Evolutionary conservation across 2,797 vertebrate species (phyloP).

Genomic region (Molossus molossus): DNA sequence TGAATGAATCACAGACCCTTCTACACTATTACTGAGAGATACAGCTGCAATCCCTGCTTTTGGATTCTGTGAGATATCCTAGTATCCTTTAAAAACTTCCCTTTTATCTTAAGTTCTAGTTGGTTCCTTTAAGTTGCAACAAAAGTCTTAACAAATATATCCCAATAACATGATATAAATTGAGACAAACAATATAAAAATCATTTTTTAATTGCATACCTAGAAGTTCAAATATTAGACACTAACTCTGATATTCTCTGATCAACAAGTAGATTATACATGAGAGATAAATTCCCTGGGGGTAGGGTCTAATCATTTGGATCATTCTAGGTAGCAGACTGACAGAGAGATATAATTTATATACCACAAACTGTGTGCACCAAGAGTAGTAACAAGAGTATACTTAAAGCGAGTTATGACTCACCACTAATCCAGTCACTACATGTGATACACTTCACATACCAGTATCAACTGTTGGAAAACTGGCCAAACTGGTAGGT

Average conservation of each 20-base stretch:
- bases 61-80: constrained; percentile 9
- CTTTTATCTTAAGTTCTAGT: background rate
- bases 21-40: background rate
- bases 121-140: constrained; percentile 42
- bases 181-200: constrained; percentile 51
- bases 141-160: constrained; percentile 55
- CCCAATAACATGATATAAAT: constrained; percentile 31
- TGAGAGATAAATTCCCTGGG: constrained; percentile 7
- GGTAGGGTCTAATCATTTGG: background rate
- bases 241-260: constrained; percentile 36
- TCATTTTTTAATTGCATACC: constrained; percentile 47
- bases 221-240: constrained; percentile 40
- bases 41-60: background rate
- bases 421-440: background rate
- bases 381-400: background rate
- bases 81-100: background rate
- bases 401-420: background rate
- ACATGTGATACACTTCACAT: background rate
- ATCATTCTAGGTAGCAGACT: background rate
- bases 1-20: background rate
- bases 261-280: constrained; percentile 24
- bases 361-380: background rate
- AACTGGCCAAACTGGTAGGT: constrained; percentile 3
- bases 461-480: constrained; percentile 53
- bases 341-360: constrained; percentile 7